Conservation (phyloP, 2,797 vertebrate genomes). For the Poeciliopsis paucimaculata region DNA sequence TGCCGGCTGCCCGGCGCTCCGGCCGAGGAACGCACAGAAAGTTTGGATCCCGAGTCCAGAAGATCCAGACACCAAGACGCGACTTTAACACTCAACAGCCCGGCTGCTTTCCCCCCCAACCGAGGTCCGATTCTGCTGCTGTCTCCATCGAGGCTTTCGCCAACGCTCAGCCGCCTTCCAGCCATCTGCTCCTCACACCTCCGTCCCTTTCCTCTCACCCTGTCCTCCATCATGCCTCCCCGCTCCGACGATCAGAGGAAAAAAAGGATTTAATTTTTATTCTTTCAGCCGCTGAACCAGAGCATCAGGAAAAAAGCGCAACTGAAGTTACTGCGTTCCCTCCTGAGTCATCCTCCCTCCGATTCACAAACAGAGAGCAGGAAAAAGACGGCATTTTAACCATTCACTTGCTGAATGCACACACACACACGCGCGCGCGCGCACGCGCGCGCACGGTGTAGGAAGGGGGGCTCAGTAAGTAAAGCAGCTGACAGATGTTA, state of each 20-base stretch:
- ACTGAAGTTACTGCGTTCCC: constrained; percentile 68
- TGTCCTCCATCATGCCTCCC: constrained; percentile 77
- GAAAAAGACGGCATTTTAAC: constrained; percentile 64
- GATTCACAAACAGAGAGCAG: constrained; percentile 68
- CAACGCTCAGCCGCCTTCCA: constrained; percentile 79
- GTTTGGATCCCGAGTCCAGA: constrained; percentile 33
- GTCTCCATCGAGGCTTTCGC: constrained; percentile 79
- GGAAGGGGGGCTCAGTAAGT: constrained; percentile 52
- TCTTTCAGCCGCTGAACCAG: no score
- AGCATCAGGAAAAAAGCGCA: constrained; percentile 28
- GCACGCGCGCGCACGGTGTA: constrained; percentile 26
- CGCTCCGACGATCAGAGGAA: constrained; percentile 73
- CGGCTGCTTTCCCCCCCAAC: constrained; percentile 65
- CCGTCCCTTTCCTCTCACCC: constrained; percentile 79
- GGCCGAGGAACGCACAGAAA: constrained; percentile 6
- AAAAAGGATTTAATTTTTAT: no score
- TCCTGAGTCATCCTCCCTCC: constrained; percentile 77
- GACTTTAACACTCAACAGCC: constrained; percentile 76
- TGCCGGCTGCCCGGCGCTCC: constrained; percentile 8
- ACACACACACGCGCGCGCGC: constrained; percentile 38
- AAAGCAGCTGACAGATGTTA: constrained; percentile 56
- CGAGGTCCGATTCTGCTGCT: constrained; percentile 75
- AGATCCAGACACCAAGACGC: constrained; percentile 63
- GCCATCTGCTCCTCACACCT: constrained; percentile 83
- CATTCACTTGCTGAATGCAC: constrained; percentile 59